Conservation (phyloP, 2,113 vertebrate species). For the Scalopus aquaticus region DNA sequence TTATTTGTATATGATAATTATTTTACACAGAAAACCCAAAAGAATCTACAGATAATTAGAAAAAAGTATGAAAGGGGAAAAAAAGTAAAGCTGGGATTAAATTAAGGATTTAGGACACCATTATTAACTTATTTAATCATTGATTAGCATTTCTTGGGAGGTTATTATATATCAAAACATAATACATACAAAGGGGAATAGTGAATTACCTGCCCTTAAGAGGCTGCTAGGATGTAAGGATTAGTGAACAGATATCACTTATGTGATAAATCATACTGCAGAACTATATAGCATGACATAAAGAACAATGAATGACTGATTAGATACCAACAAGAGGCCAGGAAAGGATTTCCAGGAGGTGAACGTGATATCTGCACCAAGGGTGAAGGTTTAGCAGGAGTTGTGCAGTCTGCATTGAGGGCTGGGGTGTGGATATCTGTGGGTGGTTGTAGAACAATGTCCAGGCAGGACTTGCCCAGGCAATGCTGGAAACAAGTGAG, state of each 20-base stretch:
- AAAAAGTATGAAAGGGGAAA: no score
- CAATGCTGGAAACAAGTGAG: background rate
- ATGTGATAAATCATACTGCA: background rate
- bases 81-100: background rate
- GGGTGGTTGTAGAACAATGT: background rate
- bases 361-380: background rate
- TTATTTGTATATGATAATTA: no score
- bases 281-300: background rate
- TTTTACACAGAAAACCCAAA: no score
- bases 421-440: background rate
- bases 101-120: background rate
- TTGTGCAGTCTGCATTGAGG: background rate
- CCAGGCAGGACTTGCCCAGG: no score
- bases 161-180: background rate
- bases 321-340: fast-evolving
- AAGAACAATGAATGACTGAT: background rate
- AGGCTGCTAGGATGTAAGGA: background rate
- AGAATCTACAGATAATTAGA: no score
- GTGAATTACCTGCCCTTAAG: background rate
- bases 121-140: background rate
- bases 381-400: background rate
- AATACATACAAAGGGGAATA: background rate
- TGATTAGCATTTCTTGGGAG: background rate
- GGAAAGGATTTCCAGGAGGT: background rate
- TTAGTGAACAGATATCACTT: background rate